Evolutionary conservation across 2,888 invertebrate genomes (phyloP).

Genomic region (Cinara cedri): DNA sequence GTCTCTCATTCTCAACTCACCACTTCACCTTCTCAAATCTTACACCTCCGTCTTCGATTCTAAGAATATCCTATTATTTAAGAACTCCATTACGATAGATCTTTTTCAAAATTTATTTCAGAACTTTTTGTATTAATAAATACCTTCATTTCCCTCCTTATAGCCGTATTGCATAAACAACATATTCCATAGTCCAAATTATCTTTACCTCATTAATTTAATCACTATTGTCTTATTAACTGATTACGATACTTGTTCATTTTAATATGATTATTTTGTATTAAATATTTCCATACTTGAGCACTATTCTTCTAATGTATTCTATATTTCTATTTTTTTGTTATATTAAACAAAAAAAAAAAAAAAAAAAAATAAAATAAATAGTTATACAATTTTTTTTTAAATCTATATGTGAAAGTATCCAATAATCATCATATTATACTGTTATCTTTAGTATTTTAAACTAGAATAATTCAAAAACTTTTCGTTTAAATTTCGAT

Average conservation of each 20-base stretch:
- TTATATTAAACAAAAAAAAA: too few species aligned
- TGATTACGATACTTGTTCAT: neutral
- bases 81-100: neutral
- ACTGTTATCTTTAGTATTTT: too few species aligned
- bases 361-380: too few species aligned
- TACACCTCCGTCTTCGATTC: neutral
- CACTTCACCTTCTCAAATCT: neutral
- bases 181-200: conserved; percentile 1
- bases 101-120: too few species aligned
- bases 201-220: too few species aligned
- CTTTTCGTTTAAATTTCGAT: too few species aligned
- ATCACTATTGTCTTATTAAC: neutral
- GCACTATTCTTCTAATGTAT: neutral
- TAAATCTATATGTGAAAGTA: too few species aligned
- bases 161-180: neutral
- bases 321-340: neutral
- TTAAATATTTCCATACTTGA: neutral
- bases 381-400: too few species aligned
- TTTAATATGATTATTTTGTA: neutral
- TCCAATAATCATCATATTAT: too few species aligned
- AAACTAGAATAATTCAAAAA: too few species aligned
- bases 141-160: neutral
- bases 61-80: neutral
- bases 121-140: neutral
- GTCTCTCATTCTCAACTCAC: neutral